phyloP scores from a whole-genome alignment of 2,113 vertebrate genomes.

The Capreolus pygargus region DNA sequence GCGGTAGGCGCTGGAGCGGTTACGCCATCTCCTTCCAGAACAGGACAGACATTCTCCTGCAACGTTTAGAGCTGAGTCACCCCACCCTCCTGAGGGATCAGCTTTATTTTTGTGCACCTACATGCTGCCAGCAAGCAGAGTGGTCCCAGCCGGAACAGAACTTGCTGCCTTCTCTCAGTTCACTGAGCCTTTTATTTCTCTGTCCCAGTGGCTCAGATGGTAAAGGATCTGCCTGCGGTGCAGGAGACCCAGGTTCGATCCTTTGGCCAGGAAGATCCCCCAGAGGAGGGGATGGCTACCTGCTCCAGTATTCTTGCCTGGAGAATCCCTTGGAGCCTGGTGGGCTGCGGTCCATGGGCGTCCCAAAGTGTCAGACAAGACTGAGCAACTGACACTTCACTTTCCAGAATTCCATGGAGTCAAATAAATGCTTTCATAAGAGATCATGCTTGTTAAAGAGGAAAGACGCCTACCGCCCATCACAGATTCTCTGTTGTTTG shows the following conservation, averaged over 20 bases:
- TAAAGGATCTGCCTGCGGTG: background rate
- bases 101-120: conserved; percentile 34
- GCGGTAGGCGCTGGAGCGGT: conserved; percentile 41
- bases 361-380: background rate
- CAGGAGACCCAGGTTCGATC: background rate
- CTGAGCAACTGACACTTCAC: background rate
- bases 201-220: background rate
- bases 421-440: background rate
- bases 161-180: conserved; percentile 42
- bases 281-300: background rate
- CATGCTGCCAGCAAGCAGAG: conserved; percentile 57
- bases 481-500: background rate
- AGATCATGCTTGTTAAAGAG: background rate
- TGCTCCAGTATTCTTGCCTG: background rate
- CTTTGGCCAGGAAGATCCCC: background rate
- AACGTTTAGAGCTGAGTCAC: conserved; percentile 64
- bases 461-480: conserved; percentile 11
- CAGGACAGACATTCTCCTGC: conserved; percentile 61
- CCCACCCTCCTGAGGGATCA: conserved; percentile 69
- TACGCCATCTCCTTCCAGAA: background rate
- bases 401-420: conserved; percentile 38
- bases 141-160: conserved; percentile 55
- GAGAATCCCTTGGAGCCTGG: background rate
- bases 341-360: background rate
- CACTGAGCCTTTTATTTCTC: conserved; percentile 67